phyloP scores from a whole-genome alignment of 2,797 vertebrate species.

The Thalassophryne amazonica region DNA sequence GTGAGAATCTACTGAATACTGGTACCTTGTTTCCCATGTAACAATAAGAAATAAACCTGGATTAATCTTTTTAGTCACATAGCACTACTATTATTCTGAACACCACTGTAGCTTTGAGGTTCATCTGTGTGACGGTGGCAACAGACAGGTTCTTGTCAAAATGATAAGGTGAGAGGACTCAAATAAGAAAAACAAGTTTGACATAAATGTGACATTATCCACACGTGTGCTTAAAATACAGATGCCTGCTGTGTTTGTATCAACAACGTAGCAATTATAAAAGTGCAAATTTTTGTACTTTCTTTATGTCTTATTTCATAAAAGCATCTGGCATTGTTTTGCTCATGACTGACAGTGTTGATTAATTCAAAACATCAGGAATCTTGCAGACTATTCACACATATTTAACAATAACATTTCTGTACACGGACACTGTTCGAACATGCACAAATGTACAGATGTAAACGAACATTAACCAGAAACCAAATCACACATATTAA shows the following conservation, averaged over 20 bases:
- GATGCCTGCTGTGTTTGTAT: not conserved
- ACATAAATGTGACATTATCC: not conserved
- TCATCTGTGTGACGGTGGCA: not conserved
- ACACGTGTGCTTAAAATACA: not conserved
- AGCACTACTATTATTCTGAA: too few relatives aligned
- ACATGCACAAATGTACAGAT: constrained; percentile 23
- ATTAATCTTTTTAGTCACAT: too few relatives aligned
- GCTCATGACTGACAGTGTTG: constrained; percentile 16
- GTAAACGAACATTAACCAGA: constrained; percentile 85
- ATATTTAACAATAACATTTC: constrained; percentile 14
- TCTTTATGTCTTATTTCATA: not conserved
- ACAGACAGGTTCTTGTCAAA: constrained; percentile 13
- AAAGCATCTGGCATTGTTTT: not conserved
- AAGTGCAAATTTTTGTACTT: not conserved
- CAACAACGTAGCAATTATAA: not conserved
- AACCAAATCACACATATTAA: constrained; percentile 83
- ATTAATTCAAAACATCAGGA: constrained; percentile 1
- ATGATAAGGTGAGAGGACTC: not conserved
- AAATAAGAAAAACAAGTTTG: not conserved
- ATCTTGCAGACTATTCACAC: constrained; percentile 6
- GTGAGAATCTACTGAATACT: too few relatives aligned
- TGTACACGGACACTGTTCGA: not conserved
- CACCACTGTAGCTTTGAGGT: not conserved
- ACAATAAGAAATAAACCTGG: too few relatives aligned
- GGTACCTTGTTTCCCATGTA: too few relatives aligned